These are phyloP conservation scores for Eupristina koningsbergeri DNA, from an alignment of 1,140 invertebrate genomes.

Conservation along the genomic window DNA sequence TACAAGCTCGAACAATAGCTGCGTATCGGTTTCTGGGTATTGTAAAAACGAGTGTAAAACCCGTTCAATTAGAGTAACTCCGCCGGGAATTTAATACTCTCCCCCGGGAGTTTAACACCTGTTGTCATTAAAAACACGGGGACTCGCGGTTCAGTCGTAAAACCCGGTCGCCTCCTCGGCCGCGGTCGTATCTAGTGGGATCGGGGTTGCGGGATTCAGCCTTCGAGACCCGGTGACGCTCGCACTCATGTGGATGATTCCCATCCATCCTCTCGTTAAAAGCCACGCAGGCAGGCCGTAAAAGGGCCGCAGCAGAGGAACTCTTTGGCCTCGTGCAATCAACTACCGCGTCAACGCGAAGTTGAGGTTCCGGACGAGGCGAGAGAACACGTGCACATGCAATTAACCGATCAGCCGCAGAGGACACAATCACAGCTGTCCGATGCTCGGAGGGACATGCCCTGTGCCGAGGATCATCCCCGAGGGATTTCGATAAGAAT, in stretches of 20 bases:
- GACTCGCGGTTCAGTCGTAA: not conserved
- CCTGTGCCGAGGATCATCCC: no score
- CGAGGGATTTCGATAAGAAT: not conserved
- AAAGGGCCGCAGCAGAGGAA: not conserved
- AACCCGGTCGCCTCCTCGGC: not conserved
- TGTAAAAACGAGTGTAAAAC: no score
- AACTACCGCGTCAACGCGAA: slow-evolving; percentile 3
- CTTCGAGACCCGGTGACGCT: not conserved
- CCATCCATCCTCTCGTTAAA: not conserved
- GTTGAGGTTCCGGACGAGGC: not conserved
- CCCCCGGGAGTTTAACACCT: slow-evolving; percentile 5
- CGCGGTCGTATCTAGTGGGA: not conserved
- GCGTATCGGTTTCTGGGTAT: no score
- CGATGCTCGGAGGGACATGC: not conserved
- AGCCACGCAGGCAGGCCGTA: not conserved
- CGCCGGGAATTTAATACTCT: not conserved
- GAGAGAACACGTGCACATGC: slow-evolving; percentile 1
- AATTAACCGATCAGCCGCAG: slow-evolving; percentile 17
- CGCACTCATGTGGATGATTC: not conserved
- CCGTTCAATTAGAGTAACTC: not conserved
- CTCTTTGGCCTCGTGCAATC: not conserved
- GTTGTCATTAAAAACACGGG: slow-evolving; percentile 2
- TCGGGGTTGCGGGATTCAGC: not conserved
- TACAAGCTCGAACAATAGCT: not conserved
- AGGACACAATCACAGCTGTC: slow-evolving; percentile 12